A percentile compares a stretch with the other conserved stretches of the same genome.
phyloP scores from a whole-genome alignment of 2,888 invertebrate species.

The Sycophila texana region DNA sequence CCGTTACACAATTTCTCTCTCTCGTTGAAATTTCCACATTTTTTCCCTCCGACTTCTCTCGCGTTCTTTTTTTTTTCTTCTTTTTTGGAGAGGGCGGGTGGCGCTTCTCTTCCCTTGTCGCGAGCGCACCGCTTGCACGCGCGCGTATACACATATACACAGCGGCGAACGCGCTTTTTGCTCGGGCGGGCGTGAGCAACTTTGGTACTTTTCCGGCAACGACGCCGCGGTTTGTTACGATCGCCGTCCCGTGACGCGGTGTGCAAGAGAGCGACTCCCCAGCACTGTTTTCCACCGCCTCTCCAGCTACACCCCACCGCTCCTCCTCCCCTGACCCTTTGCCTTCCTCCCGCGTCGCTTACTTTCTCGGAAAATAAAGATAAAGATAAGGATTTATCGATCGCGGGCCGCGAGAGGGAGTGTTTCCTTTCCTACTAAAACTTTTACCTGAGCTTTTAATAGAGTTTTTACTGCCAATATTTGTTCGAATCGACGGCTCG shows the following conservation, averaged over 20 bases:
- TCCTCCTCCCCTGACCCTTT: background rate
- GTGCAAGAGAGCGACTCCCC: background rate
- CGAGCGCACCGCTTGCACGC: background rate
- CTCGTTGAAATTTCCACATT: background rate
- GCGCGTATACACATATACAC: background rate
- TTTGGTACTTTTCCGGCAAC: conserved; percentile 52
- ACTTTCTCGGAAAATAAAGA: conserved; percentile 30
- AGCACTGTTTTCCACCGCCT: background rate
- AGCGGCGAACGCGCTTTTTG: conserved; percentile 7
- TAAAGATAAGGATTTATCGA: conserved; percentile 52
- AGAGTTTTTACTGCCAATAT: conserved; percentile 47
- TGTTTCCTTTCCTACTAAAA: conserved; percentile 31
- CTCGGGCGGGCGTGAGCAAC: conserved; percentile 17
- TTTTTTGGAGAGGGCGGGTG: background rate
- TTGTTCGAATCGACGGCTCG: background rate
- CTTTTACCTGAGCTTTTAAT: conserved; percentile 45
- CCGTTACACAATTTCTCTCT: conserved; percentile 27
- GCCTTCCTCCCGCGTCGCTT: background rate
- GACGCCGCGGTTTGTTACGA: conserved; percentile 48
- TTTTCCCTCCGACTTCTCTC: conserved; percentile 6
- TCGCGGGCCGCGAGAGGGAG: background rate
- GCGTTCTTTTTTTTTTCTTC: background rate
- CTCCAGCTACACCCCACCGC: background rate
- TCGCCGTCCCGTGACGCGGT: conserved; percentile 21
- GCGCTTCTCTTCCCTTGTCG: background rate